Evolutionary conservation across 2,888 invertebrate species (phyloP), one percentile per base, ranked within the genome.

Genomic region (Drosophila conformis): DNA sequence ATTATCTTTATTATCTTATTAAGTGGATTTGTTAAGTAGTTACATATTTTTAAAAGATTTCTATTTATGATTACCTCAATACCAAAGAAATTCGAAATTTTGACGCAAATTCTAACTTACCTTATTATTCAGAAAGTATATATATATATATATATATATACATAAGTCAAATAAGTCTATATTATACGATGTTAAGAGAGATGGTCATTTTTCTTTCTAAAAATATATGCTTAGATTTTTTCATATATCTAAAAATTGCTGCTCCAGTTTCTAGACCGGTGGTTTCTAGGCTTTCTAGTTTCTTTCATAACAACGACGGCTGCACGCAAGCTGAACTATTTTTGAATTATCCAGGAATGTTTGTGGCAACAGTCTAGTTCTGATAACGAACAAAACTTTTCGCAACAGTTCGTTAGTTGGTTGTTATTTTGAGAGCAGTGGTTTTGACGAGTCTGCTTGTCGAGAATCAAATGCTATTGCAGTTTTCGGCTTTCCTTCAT

Each of bases 331-430:
- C n/a, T n/a, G n/a, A 56, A 38, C 56, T n/a, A 56, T n/a, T 31
- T 13, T 40, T 3, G 40, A 25, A 10, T 31, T 54, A 18, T 8
- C 11, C 15, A 3, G 38, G 18, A 40, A 25, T 53, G 21, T 53
- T 52, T 60, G 25, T 25, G 33, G 21, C 5, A 33, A n/a, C 7
- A 6, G 15, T 36, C 13, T 11, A 48, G 29, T 33, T 51, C 27
- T 38, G 56, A 56, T 38, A 40, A 29, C 29, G n/a, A 57, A n/a
- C 3, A 13, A 27, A 56, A 27, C 27, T 56, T 56, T 38, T 29
- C 11, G 5, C 18, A n/a, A 29, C 4, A 46, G 15, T 15, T 15
- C 4, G 25, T 4, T 4, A 13, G 18, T 56, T 35, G 35, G 10
- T 35, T 21, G 35, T 53, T 46, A 51, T 29, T 31, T 31, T 51